Conservation (phyloP, 2,113 vertebrate species). For the Illadopsis cleaveri region DNA sequence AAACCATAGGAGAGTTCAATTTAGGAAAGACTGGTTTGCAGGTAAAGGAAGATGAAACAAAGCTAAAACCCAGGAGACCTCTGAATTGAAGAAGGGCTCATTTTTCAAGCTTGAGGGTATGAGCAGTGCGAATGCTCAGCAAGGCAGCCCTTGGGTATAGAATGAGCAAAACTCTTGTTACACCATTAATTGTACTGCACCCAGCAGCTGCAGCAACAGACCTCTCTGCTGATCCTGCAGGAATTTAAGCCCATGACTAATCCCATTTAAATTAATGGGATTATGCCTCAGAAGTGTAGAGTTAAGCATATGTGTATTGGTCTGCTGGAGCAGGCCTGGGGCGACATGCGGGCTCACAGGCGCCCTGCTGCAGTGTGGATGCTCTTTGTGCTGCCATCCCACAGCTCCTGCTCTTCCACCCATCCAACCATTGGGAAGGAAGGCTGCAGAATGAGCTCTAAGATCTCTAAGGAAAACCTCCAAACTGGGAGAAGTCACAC, state of each 20-base stretch:
- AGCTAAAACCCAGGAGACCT: not conserved
- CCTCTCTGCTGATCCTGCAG: slow-evolving; percentile 52
- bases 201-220: slow-evolving; percentile 43
- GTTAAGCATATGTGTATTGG: slow-evolving; percentile 29
- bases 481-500: not conserved
- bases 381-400: not conserved
- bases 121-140: not conserved
- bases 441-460: not conserved
- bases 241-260: slow-evolving; percentile 43
- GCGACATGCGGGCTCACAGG: accelerated
- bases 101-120: not conserved
- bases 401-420: not conserved
- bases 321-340: not conserved
- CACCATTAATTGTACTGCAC: not conserved
- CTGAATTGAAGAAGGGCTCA: not conserved
- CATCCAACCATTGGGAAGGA: not conserved
- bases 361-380: accelerated
- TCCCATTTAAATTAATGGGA: slow-evolving; percentile 63
- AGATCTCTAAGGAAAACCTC: not conserved
- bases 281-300: slow-evolving; percentile 57
- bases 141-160: not conserved
- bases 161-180: not conserved
- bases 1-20: not conserved
- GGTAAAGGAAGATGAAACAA: not conserved
- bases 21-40: not conserved